Evolutionary conservation across 2,888 invertebrate species (phyloP).

Genomic region (Deroplatys truncata): DNA sequence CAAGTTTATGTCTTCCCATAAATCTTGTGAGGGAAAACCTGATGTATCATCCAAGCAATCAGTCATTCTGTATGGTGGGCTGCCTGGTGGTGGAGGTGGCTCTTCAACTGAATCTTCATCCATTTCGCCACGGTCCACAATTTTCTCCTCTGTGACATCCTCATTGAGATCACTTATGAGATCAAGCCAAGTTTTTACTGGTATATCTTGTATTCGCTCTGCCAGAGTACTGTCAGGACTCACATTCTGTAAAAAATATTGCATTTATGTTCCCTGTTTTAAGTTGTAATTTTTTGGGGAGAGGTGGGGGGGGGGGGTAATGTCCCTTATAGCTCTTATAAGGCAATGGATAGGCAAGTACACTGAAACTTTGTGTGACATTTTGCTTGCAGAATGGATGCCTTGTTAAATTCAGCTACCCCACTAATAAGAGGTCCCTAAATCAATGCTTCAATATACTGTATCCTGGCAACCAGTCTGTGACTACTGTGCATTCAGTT

Average conservation of each 20-base stretch:
- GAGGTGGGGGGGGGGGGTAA: no score
- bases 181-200: conserved; percentile 30
- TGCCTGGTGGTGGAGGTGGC: neutral
- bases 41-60: neutral
- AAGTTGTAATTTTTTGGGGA: no score
- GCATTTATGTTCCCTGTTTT: neutral
- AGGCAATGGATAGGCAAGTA: no score
- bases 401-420: no score
- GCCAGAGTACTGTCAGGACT: conserved; percentile 17
- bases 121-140: conserved; percentile 22
- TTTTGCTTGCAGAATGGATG: no score
- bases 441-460: no score
- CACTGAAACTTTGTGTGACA: no score
- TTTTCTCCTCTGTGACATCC: conserved; percentile 26
- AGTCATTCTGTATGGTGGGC: neutral
- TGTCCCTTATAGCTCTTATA: no score
- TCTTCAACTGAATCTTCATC: conserved; percentile 27
- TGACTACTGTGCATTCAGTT: no score
- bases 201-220: conserved; percentile 22
- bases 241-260: conserved; percentile 7
- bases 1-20: conserved; percentile 32
- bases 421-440: no score
- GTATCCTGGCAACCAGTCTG: no score
- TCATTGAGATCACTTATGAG: conserved; percentile 27
- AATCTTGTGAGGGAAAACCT: neutral